Base-by-base conservation (phyloP, 2,797 vertebrate genomes). In the Choloepus didactylus region DNA sequence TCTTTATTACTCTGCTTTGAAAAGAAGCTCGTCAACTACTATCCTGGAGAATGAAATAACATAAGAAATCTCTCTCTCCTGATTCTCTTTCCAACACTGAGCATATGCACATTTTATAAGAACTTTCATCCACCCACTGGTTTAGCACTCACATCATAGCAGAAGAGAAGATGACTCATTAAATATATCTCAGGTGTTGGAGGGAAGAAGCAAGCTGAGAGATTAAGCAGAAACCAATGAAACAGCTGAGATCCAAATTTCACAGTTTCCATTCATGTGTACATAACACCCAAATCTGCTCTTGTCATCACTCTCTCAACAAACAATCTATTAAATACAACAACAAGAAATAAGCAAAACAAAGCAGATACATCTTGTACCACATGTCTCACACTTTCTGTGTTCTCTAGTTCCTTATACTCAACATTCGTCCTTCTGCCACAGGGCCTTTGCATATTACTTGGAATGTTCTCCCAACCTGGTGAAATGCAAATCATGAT, bases 231-330 rank as follows among this genome's bases (percentile, higher is more conserved):
- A 94, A 94, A 66, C 51, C 66, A 46, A 41, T 41, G 49, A 54
- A 87, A 87, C 91, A 95, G 94, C 93, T 97, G 96, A 95, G 93
- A 70, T 85, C 87, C 51, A 62, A n/a, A 87, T 66, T 95, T 89
- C 70, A 81, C 70, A 77, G n/a, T 54, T 93, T 83, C 35, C 41
- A 29, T 44, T 81, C 59, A 64, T 49, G 51, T 83, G 70, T 19
- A 44, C 12, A 3, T 18, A 87, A 88, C 35, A 87, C 23, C 14
- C 25, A 85, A 64, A 56, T 67, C 69, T 72, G 54, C 14, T 92
- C 10, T 73, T 77, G 19, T 80, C 66, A 72, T 54, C 38, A 10
- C 27, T 90, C 5, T 29, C 19, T 81, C 51, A n/a, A n/a, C 56
- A 87, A 85, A 60, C 31, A 82, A 75, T 19, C 15, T 59, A 51